Base-by-base conservation (phyloP, 2,797 vertebrate genomes). In the Sparidentex hasta region DNA sequence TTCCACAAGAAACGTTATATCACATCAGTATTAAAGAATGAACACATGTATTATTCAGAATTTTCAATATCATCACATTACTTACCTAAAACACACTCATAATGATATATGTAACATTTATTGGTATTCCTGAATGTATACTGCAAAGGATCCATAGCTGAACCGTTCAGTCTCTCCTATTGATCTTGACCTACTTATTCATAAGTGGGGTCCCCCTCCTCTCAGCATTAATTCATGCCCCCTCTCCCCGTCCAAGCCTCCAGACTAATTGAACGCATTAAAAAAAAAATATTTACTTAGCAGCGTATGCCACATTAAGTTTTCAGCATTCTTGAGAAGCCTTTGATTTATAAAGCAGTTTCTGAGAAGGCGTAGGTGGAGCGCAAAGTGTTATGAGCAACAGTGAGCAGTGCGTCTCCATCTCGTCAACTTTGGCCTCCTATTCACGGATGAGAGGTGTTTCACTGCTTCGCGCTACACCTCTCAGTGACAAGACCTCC, bases 401-500 rank as follows among this genome's bases (percentile, higher is more conserved):
- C 41, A 55, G 54, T 23, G 25, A 78, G 52, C 44, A 46, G 23
- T 44, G 61, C 54, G 47, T 71, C 68, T 54, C 59, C 25, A 51
- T 65, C 47, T 6, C 65, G 75, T 86, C 59, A 72, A 65, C 82
- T 68, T 75, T 38, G 54, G 51, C 76, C 62, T 62, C 57, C 46
- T 76, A 44, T 76, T 83, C 71, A 62, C 72, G 52, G 58, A 69
- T 78, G 81, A 86, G 84, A 88, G 81, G 72, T 81, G 82, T 78
- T 84, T 87, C 71, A 58, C 57, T 73, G 86, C 79, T 86, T 74
- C 48, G 65, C 56, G 52, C 76, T 81, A 63, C 81, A 78, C 82
- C 68, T 78, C 72, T 77, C 79, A 29, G 71, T 85, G 83, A 90
- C 91, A 88, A 76, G 79, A 56, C 76, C 87, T 90, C 91, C 87